A percentile compares a stretch with the other conserved stretches of the same genome.
phyloP scores from a whole-genome alignment of 1,140 invertebrate species.

The Amphibalanus amphitrite region DNA sequence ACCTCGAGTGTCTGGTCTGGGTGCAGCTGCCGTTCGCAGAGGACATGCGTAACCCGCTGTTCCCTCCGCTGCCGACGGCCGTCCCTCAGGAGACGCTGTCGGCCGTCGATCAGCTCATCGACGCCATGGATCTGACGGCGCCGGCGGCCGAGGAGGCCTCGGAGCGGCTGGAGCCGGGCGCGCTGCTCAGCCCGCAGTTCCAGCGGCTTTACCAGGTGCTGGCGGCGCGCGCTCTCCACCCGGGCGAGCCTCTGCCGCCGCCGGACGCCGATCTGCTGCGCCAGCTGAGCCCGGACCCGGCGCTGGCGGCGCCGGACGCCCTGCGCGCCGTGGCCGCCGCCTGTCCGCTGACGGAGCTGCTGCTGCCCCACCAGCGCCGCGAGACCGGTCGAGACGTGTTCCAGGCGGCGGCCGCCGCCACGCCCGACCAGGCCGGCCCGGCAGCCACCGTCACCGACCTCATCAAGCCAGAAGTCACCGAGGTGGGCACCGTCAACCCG shows the following conservation, averaged over 20 bases:
- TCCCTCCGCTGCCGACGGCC: background rate
- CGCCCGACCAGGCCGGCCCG: background rate
- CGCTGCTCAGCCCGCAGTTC: slow-evolving; percentile 5
- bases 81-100: background rate
- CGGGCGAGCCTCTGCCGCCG: background rate
- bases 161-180: background rate
- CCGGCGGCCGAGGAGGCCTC: too few species aligned
- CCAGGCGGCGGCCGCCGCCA: too few species aligned
- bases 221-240: background rate
- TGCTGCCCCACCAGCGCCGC: background rate
- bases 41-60: background rate
- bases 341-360: background rate
- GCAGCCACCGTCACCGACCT: too few species aligned
- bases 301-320: background rate
- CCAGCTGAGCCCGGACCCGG: background rate
- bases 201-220: background rate
- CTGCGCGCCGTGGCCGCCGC: background rate
- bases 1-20: slow-evolving; percentile 24
- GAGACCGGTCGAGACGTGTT: background rate
- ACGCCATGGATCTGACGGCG: background rate
- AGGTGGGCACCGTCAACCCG: background rate
- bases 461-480: background rate
- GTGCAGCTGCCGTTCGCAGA: background rate
- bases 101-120: background rate
- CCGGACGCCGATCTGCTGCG: background rate